Conservation (phyloP, 2,797 vertebrate genomes). For the Anas bernieri region DNA sequence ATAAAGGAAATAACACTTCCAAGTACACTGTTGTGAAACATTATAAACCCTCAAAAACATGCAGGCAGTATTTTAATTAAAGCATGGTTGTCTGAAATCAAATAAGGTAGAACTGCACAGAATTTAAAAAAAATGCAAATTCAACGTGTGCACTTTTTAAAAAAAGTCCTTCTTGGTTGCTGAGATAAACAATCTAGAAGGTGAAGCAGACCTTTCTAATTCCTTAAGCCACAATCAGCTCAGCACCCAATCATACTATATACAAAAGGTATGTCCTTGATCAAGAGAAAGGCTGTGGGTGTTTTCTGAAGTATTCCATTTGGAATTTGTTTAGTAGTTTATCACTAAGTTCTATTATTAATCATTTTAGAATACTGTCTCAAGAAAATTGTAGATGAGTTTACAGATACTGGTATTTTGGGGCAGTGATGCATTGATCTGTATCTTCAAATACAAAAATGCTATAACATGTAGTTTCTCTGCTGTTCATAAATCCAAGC, state of each 20-base stretch:
- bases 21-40: constrained; percentile 3
- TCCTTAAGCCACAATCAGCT: background rate
- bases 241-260: background rate
- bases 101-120: background rate
- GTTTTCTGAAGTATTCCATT: background rate
- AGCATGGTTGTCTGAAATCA: background rate
- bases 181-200: background rate
- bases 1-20: constrained; percentile 26
- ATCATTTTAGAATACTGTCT: background rate
- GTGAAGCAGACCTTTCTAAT: background rate
- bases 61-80: background rate
- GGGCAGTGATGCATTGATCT: background rate
- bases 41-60: background rate
- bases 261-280: background rate
- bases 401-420: background rate
- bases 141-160: background rate
- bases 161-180: background rate
- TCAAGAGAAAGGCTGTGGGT: background rate
- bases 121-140: background rate
- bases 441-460: background rate
- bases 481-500: background rate
- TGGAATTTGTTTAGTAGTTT: background rate
- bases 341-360: background rate
- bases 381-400: background rate
- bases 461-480: background rate